Base-by-base conservation (phyloP, 2,113 vertebrate species). In the Edolisoma coerulescens region DNA sequence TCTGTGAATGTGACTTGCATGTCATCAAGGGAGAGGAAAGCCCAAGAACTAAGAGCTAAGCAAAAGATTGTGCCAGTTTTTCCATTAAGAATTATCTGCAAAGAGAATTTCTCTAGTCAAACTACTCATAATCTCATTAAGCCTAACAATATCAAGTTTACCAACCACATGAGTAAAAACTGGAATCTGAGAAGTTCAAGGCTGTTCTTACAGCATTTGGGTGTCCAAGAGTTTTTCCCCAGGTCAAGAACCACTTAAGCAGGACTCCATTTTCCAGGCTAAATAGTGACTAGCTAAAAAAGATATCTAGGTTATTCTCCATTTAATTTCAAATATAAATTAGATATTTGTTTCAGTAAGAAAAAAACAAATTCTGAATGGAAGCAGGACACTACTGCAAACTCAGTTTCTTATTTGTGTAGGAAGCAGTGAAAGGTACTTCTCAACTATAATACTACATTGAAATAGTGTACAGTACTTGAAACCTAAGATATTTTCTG, bases 91-190 rank as follows among this genome's bases (percentile, higher is more conserved):
- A 75, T 47, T 79, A 60, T 81, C 64, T 71, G 60, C 52, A 76
- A 85, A 64, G 19, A 68, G 15, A 67, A 59, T 61, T 8, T 80
- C 50, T 60, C 39, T 59, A 89, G 77, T 91, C 39, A 78, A 94
- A 39, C 42, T 87, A 64, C 17, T 64, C 56, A 75, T 85, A 79
- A 91, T 87, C 69, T 87, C 57, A 93, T 91, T 91, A 96, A 96
- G 85, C 22, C 49, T 87, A 84, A 53, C 47, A 79, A 87, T 87
- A 78, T 82, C 81, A 88, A 87, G n/a, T 93, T 93, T 59, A 61
- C 59, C 41, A 59, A 56, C 37, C 42, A 86, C 22, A 74, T 56
- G 41, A 94, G 78, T 69, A 65, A 86, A 75, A 80, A 74, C 7
- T n/a, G 64, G 50, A 92, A 94, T 65, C 47, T 60, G 61, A 91